Base-by-base conservation (phyloP, 2,113 vertebrate genomes). In the Orcinus orca region DNA sequence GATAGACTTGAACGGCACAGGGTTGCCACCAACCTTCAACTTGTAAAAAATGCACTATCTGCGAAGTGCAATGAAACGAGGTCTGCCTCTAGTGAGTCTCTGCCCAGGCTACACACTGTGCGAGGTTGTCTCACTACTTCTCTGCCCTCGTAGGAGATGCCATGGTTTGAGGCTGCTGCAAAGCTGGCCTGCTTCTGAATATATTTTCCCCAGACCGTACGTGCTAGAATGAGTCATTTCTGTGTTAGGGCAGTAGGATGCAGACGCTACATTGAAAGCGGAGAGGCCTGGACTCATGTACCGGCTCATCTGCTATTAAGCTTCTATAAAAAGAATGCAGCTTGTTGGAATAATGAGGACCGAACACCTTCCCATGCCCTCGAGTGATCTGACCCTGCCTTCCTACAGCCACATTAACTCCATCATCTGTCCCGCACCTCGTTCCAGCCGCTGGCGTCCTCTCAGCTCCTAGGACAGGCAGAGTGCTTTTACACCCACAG, bases 161-260 rank as follows among this genome's bases (percentile, higher is more conserved):
- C 7, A 1, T 29, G 70, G 55, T 62, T 65, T 58, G 68, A 83
- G 38, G 15, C 47, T 76, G 21, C 60, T 50, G 63, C 65, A 36
- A 79, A 96, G 8, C 80, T 73, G n/a, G 13, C 33, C 53, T 88
- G 38, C 15, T 60, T 71, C n/a, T 74, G 58, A 38, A 47, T 73
- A 38, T 15, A 4, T 73, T 74, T 58, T 36, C 31, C 26, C 6
- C 8, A 77, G 47, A 29, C 11, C 8, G 2, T 14, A 29, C 33
- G 4, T 36, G 94, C 70, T 80, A 76, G 76, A 79, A 94, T 95
- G 47, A 76, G 70, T 89, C n/a, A 62, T 74, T 55, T 67, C 4
- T 50, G 21, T 41, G 47, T 79, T 33, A 20, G 26, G 41, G 41
- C 29, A 31, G 36, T 18, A 47, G 80, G 41, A 83, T 74, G 74